Percentiles rank a stretch among this genome's conserved stretches.
These are phyloP conservation scores for Sphecodes monilicornis DNA, from an alignment of 2,888 invertebrate species.

Conservation along the genomic window DNA sequence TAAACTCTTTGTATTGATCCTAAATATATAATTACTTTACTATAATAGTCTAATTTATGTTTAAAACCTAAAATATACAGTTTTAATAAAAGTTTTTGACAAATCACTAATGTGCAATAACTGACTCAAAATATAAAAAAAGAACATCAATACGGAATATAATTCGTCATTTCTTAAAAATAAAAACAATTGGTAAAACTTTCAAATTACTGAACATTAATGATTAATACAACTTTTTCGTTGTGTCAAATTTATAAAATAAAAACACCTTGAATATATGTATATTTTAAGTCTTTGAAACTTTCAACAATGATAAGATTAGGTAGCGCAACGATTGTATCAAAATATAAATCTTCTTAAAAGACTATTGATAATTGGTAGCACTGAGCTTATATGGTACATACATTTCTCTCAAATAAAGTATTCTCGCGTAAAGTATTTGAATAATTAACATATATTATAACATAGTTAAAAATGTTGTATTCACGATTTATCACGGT, in stretches of 20 bases:
- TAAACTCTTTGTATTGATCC: background rate
- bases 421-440: too few relatives aligned
- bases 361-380: background rate
- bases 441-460: too few relatives aligned
- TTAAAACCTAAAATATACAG: background rate
- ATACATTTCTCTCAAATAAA: background rate
- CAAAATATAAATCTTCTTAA: background rate
- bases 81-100: background rate
- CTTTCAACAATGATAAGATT: background rate
- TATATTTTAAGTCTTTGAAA: background rate
- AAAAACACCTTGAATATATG: background rate
- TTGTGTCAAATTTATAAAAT: background rate
- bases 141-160: background rate
- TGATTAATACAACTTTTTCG: background rate
- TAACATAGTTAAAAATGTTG: too few relatives aligned
- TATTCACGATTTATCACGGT: background rate
- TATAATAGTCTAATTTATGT: background rate
- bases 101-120: background rate
- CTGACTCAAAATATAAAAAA: background rate
- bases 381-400: background rate
- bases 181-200: background rate
- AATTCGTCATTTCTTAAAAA: background rate
- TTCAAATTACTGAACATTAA: background rate
- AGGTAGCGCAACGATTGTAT: background rate
- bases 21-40: conserved; percentile 13